These are phyloP conservation scores for Etheostoma perlongum DNA, from an alignment of 2,797 vertebrate genomes.

Conservation along the genomic window DNA sequence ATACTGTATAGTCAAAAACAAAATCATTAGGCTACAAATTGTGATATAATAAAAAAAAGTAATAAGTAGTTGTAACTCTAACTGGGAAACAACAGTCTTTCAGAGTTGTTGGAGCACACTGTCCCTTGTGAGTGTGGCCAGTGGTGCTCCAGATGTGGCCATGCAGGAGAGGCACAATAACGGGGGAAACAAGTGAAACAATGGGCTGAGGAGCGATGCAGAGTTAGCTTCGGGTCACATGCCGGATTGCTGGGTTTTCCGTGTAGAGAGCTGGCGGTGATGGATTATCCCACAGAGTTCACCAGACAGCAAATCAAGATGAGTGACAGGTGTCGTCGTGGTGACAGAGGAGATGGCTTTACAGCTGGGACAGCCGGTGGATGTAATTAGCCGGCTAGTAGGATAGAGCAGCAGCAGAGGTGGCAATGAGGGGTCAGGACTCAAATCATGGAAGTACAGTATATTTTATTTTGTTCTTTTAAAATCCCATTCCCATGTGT, in stretches of 20 bases:
- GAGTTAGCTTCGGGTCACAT: conserved; percentile 42
- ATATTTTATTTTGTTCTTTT: not conserved
- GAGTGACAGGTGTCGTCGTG: conserved; percentile 60
- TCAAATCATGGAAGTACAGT: not conserved
- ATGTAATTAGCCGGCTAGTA: conserved; percentile 48
- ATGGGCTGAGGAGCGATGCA: conserved; percentile 22
- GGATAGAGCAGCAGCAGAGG: conserved; percentile 24
- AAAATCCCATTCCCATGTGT: not conserved
- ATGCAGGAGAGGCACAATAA: not conserved
- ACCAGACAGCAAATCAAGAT: conserved; percentile 64
- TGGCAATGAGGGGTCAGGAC: not conserved
- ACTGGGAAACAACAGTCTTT: not conserved
- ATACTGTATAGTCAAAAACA: not conserved
- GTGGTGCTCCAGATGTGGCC: conserved; percentile 25
- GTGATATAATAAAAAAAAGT: too few relatives aligned
- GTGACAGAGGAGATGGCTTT: conserved; percentile 57
- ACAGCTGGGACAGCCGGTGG: conserved; percentile 49
- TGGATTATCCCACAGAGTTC: conserved; percentile 60
- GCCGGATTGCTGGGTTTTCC: conserved; percentile 30
- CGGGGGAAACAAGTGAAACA: conserved; percentile 24
- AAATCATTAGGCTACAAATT: not conserved
- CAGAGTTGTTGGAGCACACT: not conserved
- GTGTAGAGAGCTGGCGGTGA: conserved; percentile 21
- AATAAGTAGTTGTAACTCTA: too few relatives aligned
- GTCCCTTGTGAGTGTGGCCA: not conserved